Conservation (phyloP, 1,140 invertebrate genomes). For the Caerostris extrusa region DNA sequence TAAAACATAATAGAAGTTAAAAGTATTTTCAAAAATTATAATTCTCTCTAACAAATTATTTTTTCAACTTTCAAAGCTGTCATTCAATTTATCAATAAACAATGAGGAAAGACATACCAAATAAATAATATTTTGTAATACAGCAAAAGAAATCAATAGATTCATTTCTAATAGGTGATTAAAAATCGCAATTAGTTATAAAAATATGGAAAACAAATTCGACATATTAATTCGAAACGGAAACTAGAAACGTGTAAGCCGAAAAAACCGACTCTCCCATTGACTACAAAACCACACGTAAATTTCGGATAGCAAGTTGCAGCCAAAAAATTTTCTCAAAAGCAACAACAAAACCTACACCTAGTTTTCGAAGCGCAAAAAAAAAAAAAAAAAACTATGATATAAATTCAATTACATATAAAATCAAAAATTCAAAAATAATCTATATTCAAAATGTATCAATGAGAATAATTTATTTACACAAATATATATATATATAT, state of each 20-base stretch:
- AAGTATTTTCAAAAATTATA: no score
- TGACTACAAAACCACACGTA: constrained; percentile 65
- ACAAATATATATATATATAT: no score
- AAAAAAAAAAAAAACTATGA: background rate
- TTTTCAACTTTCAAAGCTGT: background rate
- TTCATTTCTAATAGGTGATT: constrained; percentile 11
- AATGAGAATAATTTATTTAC: no score
- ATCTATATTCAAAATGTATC: no score
- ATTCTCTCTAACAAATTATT: no score
- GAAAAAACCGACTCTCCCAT: constrained; percentile 39
- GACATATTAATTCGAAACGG: constrained; percentile 21
- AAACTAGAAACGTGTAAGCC: constrained; percentile 57
- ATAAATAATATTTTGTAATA: constrained; percentile 55
- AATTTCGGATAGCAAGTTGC: constrained; percentile 17
- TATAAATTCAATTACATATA: no score
- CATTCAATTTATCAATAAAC: background rate
- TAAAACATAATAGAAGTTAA: no score
- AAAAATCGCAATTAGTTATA: constrained; percentile 6
- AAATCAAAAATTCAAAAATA: no score
- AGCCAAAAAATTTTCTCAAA: constrained; percentile 35
- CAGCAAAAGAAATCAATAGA: constrained; percentile 57
- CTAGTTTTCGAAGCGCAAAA: background rate
- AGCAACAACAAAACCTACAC: background rate
- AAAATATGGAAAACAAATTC: background rate
- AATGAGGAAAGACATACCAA: constrained; percentile 43